Evolutionary conservation across 2,888 invertebrate species (phyloP).

Genomic region (Celastrina argiolus): DNA sequence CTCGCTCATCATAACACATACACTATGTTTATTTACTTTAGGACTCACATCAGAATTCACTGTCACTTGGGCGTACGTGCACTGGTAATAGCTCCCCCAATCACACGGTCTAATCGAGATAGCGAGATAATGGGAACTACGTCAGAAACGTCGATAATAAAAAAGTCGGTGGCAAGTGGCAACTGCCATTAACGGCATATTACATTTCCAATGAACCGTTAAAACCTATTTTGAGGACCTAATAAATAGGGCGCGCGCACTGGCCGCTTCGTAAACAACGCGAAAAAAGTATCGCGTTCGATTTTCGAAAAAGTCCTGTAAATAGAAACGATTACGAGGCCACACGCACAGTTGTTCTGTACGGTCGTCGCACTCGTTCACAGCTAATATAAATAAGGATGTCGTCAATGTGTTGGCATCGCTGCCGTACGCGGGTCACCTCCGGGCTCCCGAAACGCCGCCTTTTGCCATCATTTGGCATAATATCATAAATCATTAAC

Average conservation of each 20-base stretch:
- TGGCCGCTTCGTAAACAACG: background rate
- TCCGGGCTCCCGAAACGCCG: slow-evolving; percentile 53
- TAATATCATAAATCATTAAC: slow-evolving; percentile 21
- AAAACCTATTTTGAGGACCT: background rate
- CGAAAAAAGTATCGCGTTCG: slow-evolving; percentile 19
- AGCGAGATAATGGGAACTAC: slow-evolving; percentile 55
- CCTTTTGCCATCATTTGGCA: slow-evolving; percentile 28
- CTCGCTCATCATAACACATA: slow-evolving; percentile 51
- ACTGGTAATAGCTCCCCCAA: slow-evolving; percentile 49
- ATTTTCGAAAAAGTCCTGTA: slow-evolving; percentile 33
- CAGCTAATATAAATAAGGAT: slow-evolving; percentile 75
- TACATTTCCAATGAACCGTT: background rate
- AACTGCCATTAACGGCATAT: slow-evolving; percentile 37
- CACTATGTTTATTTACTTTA: slow-evolving; percentile 25
- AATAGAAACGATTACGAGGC: slow-evolving; percentile 57
- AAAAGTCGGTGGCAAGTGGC: slow-evolving; percentile 40
- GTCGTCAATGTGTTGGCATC: slow-evolving; percentile 76
- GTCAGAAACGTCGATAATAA: slow-evolving; percentile 63
- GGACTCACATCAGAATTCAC: slow-evolving; percentile 47
- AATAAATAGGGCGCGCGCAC: background rate
- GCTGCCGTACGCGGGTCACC: slow-evolving; percentile 60
- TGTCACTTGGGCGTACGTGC: slow-evolving; percentile 55
- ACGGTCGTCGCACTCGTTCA: slow-evolving; percentile 71
- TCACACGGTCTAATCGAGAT: slow-evolving; percentile 59
- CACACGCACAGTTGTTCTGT: slow-evolving; percentile 64